Base-by-base conservation (phyloP, 2,888 invertebrate species). In the Mythimna lalbum region DNA sequence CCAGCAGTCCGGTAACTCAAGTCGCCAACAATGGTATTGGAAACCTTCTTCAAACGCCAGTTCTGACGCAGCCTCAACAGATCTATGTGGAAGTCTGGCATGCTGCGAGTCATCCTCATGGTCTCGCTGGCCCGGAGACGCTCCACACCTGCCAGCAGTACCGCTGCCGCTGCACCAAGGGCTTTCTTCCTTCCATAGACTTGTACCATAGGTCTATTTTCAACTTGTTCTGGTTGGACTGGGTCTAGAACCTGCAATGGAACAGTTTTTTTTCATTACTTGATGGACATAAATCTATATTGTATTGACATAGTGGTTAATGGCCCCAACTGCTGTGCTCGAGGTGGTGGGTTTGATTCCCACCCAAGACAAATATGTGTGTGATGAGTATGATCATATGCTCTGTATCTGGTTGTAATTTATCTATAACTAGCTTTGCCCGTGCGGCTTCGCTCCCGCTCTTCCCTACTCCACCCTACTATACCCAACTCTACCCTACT, bases 31-130 rank as follows among this genome's bases (percentile, higher is more conserved):
- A 99, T 99, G 0, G 98, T 98, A 90, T 98, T 99, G 0, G 99
- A 98, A 0, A 99, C 98, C 96, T 99, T 99, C 90, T 99, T 99
- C n/a, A 99, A 93, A 60, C 99, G 96, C 99, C 99, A 99, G 89
- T 98, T 99, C 89, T 99, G 99, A 52, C 99, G 94, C 59, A 99
- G 95, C 72, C 98, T 96, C 36, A 99, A 91, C 67, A 99, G 93
- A 89, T 99, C 99, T 69, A 98, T 98, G 87, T 99, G 99, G 90
- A 99, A 99, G 92, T 99, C 99, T 0, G 98, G 97, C 81, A 98
- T 97, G 78, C 98, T 97, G 43, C 98, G 96, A 1, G 96, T 94
- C 92, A 97, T 98, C 57, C 98, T 96, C 83, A 98, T 97, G 19
- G 97, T 97, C 93, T 99, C 99, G 85, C 97, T 98, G 75, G 97